phyloP scores from a whole-genome alignment of 2,797 vertebrate genomes.

The Xerus rutilus region DNA sequence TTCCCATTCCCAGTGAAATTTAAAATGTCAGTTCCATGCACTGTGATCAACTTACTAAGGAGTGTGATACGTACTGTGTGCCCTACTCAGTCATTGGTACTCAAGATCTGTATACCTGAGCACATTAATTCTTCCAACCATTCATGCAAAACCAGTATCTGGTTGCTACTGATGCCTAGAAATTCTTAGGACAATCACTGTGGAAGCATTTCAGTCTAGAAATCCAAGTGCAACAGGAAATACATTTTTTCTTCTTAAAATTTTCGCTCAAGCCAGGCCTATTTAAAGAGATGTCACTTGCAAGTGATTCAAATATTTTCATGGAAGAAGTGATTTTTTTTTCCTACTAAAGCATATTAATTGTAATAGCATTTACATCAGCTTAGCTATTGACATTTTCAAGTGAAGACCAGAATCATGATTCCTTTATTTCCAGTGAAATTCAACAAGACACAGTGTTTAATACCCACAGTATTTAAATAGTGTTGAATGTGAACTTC shows the following conservation, averaged over 20 bases:
- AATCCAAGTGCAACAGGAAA: background rate
- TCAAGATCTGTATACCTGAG: background rate
- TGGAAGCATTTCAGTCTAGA: background rate
- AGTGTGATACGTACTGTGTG: background rate
- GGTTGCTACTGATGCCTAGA: background rate
- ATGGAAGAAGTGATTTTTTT: background rate
- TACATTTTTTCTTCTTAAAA: background rate
- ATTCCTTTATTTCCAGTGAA: constrained; percentile 43
- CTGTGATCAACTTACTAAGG: background rate
- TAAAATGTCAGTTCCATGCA: background rate
- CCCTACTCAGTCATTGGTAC: background rate
- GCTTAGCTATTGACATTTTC: constrained; percentile 1
- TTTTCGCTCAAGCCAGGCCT: background rate
- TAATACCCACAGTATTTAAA: constrained; percentile 28
- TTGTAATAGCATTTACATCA: background rate
- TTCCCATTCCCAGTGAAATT: background rate
- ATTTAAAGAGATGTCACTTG: constrained; percentile 13
- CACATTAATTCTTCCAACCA: background rate
- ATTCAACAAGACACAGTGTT: constrained; percentile 2
- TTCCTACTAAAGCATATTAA: background rate
- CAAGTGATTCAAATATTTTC: constrained; percentile 22
- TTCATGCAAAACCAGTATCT: background rate
- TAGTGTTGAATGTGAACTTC: background rate
- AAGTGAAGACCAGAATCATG: constrained; percentile 32
- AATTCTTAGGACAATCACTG: background rate